Evolutionary conservation across 2,888 invertebrate genomes (phyloP), one percentile per base, ranked within the genome.

Genomic region (Crepidodera aurea): DNA sequence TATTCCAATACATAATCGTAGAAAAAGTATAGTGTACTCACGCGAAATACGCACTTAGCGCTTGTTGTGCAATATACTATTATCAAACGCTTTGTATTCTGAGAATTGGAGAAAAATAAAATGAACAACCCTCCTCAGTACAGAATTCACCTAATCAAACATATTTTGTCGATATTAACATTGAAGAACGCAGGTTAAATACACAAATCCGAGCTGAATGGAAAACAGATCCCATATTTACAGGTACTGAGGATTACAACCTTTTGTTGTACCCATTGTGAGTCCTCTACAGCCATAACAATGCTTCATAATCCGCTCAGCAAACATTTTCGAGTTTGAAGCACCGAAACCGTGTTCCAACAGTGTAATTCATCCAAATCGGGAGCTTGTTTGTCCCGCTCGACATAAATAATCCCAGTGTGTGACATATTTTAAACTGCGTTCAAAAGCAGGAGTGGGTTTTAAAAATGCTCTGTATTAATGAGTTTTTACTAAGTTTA

Each of bases 301-400:
- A 74, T 70, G 65, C 70, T 64, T 60, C 64, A 64, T 76, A 75
- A 76, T 75, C 76, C 74, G 73, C 74, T 76, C 73, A 70, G 59
- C 59, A 60, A 57, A 64, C 64, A 60, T 70, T 69, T 65, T 66
- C 63, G 55, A 66, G 42, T 42, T 12, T 25, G 44, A 16, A 44
- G 65, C 65, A 68, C 54, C 48, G 62, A 57, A 62, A 40, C 64
- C 65, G 62, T 72, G 69, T 70, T 65, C 27, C 66, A 70, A 69
- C 67, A 65, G 64, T 74, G 73, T 75, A 72, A 72, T 70, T 66
- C 70, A 60, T 68, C 66, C 65, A 64, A 54, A 65, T 58, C 7
- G 2, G 13, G 10, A n/a, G 34, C 2, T 70, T 72, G 70, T 72
- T 69, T 70, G 68, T 19, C 67, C 54, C 71, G 7, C 62, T 70